phyloP scores from a whole-genome alignment of 2,888 invertebrate genomes.

The Ennomos quercinarius region DNA sequence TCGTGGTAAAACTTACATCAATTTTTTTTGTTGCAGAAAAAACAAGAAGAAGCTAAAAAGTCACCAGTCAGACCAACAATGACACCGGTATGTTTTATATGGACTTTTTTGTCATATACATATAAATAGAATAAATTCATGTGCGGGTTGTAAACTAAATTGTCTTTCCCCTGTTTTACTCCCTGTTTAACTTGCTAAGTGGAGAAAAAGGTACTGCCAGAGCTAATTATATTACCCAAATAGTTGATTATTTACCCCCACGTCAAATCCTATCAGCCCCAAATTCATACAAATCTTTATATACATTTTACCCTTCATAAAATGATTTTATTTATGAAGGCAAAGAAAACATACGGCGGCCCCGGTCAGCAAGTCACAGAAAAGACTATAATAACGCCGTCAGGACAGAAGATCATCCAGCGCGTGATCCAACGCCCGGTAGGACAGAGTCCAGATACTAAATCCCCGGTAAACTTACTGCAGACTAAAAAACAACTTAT shows the following conservation, averaged over 20 bases:
- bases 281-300: too few species aligned
- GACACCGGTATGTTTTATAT: constrained; percentile 56
- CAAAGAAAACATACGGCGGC: constrained; percentile 66
- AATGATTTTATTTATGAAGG: constrained; percentile 42
- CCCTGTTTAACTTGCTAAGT: too few species aligned
- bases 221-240: too few species aligned
- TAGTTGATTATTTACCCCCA: constrained; percentile 11
- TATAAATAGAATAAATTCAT: too few species aligned
- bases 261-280: too few species aligned
- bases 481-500: constrained; percentile 65
- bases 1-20: neutral
- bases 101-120: too few species aligned
- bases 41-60: constrained; percentile 71
- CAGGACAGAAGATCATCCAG: constrained; percentile 83
- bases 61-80: constrained; percentile 48
- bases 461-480: constrained; percentile 75
- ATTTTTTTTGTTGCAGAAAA: constrained; percentile 61
- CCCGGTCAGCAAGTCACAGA: constrained; percentile 78
- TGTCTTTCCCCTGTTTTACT: too few species aligned
- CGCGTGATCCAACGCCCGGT: constrained; percentile 75
- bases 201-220: too few species aligned
- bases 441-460: constrained; percentile 53
- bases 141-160: too few species aligned
- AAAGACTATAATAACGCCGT: constrained; percentile 82
- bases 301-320: too few species aligned